A percentile compares a stretch with the other conserved stretches of the same genome.
Evolutionary conservation across 2,113 vertebrate genomes (phyloP).

Genomic region (Tychaedon coryphoeus): DNA sequence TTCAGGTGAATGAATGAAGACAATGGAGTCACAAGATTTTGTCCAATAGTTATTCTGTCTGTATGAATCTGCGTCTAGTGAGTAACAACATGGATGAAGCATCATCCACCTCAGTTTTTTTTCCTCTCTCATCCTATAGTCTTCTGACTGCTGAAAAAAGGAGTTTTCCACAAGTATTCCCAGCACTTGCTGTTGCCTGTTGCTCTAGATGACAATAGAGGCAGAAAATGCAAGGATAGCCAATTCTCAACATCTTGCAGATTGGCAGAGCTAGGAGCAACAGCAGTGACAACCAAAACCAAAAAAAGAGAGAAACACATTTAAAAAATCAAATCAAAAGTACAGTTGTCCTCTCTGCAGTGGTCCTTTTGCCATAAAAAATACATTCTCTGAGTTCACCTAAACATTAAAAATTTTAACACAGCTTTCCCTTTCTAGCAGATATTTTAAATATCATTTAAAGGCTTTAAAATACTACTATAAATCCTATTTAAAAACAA

Average conservation of each 20-base stretch:
- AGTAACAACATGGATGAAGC: background rate
- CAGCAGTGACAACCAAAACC: background rate
- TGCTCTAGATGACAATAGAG: background rate
- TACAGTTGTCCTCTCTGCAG: background rate
- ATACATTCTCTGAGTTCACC: background rate
- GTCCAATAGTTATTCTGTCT: background rate
- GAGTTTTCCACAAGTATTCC: background rate
- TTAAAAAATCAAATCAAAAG: background rate
- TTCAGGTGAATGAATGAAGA: background rate
- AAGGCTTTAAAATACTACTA: background rate
- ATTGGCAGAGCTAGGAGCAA: background rate
- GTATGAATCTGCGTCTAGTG: background rate
- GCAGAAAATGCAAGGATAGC: background rate
- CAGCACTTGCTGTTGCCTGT: background rate
- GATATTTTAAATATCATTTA: background rate
- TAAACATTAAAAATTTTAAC: background rate
- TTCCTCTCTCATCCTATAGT: background rate
- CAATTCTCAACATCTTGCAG: background rate
- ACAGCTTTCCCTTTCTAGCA: background rate
- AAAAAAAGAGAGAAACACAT: background rate
- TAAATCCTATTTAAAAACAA: background rate
- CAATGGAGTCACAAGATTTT: background rate
- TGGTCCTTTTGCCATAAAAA: background rate
- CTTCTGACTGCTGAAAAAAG: background rate
- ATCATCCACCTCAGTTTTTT: background rate